A percentile compares a stretch with the other conserved stretches of the same genome.
phyloP scores from a whole-genome alignment of 2,113 vertebrate genomes.

The Equus przewalskii region DNA sequence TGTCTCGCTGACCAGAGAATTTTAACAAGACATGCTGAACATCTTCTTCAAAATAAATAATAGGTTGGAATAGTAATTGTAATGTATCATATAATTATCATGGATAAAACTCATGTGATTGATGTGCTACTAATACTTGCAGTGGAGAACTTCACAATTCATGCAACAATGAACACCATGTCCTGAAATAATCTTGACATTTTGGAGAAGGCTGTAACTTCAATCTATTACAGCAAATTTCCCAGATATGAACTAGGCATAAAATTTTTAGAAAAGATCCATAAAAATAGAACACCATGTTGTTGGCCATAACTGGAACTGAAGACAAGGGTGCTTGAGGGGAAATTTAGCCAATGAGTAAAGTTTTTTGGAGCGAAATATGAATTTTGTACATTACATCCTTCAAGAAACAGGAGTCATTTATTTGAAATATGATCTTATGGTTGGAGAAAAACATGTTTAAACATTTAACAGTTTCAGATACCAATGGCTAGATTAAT shows the following conservation, averaged over 20 bases:
- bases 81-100: neutral
- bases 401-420: neutral
- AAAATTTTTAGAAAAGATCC: neutral
- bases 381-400: neutral
- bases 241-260: neutral
- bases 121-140: neutral
- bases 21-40: neutral
- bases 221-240: neutral
- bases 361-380: neutral
- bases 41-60: neutral
- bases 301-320: no score
- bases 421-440: neutral
- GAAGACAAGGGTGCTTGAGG: neutral
- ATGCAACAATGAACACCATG: neutral
- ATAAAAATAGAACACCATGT: neutral
- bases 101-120: neutral
- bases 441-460: no score
- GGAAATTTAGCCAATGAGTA: neutral
- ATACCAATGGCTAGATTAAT: neutral
- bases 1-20: neutral
- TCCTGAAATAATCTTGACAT: neutral
- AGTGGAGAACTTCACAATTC: neutral
- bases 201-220: neutral
- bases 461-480: neutral
- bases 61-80: neutral